Evolutionary conservation across 1,140 invertebrate genomes (phyloP), one percentile per base, ranked within the genome.

Genomic region (Akabosia matsudoensis): DNA sequence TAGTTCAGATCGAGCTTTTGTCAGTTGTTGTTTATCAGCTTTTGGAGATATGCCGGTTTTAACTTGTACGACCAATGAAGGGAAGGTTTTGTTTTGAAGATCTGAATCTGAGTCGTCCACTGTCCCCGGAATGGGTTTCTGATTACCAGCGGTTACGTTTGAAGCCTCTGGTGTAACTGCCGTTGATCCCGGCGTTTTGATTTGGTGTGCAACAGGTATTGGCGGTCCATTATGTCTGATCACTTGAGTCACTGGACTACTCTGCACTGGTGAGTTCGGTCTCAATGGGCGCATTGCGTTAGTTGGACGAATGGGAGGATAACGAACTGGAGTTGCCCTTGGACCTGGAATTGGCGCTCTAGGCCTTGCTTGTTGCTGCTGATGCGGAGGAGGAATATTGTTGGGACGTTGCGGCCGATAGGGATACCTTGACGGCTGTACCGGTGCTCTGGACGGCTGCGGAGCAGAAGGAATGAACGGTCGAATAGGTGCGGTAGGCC

Each of bases 51-150:
- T 86, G 85, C 91, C 90, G 0, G 92, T 92, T 77, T 92, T 87
- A 10, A 92, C 92, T 30, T 92, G 88, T 1, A 94, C 92, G 24
- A 94, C 92, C 51, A 94, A 84, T 0, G 92, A 94, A 0, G 93
- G 93, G 84, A 91, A 94, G 0, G 92, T 94, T 84, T 92, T 92
- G 22, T 26, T 37, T 24, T 56, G 71, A 3, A 22, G 16, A 24
- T 56, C 73, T 4, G 13, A 18, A 54, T 74, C 73, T 3, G 10
- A 3, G 4, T 56, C 37, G 10, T 52, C 28, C 24, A 56, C 18
- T 1, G 70, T 72, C 7, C 61, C 61, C 28, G 61, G 61, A 72
- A 45, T 45, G 7, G 70, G 33, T 7, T 45, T 22, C 24, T 73
- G 28, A 18, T 37, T 61, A 64, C 24, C 22, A 24, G 52, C 31